Evolutionary conservation across 2,888 invertebrate genomes (phyloP).

Genomic region (Platynereis dumerilii): DNA sequence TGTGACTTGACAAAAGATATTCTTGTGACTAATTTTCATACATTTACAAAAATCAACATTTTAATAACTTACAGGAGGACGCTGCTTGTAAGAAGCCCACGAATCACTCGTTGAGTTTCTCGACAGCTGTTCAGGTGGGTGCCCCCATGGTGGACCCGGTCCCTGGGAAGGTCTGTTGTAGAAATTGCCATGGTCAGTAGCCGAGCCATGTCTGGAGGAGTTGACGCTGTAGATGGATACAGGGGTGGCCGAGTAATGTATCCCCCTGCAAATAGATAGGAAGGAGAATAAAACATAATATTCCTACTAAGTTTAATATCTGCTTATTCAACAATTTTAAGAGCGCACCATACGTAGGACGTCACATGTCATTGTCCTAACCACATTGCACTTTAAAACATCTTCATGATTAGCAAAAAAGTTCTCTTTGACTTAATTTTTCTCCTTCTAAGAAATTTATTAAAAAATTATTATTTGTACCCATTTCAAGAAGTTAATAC

Average conservation of each 20-base stretch:
- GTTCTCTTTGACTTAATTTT: too few relatives aligned
- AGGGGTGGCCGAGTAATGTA: conserved; percentile 21
- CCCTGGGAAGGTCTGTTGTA: conserved; percentile 9
- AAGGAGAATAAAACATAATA: neutral
- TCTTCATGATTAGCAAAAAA: too few relatives aligned
- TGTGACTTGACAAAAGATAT: too few relatives aligned
- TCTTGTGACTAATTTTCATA: too few relatives aligned
- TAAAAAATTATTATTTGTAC: too few relatives aligned
- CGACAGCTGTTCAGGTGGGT: conserved; percentile 1
- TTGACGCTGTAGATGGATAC: conserved; percentile 30
- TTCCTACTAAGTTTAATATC: neutral
- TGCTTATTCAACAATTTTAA: neutral
- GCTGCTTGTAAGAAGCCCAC: neutral
- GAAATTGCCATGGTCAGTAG: conserved; percentile 10
- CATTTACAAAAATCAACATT: too few relatives aligned
- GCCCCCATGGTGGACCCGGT: conserved; percentile 14
- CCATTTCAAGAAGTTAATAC: too few relatives aligned
- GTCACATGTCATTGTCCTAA: too few relatives aligned
- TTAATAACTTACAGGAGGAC: too few relatives aligned
- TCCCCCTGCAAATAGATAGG: conserved; percentile 13
- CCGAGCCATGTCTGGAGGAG: conserved; percentile 15
- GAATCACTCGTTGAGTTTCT: conserved; percentile 18
- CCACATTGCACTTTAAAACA: too few relatives aligned
- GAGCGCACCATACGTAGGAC: too few relatives aligned
- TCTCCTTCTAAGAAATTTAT: too few relatives aligned